Evolutionary conservation across 1,140 invertebrate genomes (phyloP).

Genomic region (Drosophila nikananu): DNA sequence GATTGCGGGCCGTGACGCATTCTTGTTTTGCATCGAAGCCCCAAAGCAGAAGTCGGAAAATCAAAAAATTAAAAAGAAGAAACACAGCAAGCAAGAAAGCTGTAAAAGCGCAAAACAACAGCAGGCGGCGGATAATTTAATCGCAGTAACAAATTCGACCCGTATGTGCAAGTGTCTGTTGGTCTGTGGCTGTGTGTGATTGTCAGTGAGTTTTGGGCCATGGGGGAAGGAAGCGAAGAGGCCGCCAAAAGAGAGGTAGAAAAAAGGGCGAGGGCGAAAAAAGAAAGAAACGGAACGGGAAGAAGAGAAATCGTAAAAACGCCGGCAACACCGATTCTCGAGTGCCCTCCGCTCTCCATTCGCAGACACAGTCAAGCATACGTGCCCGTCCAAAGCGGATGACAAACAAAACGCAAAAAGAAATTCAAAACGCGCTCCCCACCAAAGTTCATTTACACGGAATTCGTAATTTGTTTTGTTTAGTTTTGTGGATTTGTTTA

Average conservation of each 20-base stretch:
- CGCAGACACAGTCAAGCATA: constrained; percentile 23
- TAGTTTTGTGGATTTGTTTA: constrained; percentile 76
- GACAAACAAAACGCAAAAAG: constrained; percentile 52
- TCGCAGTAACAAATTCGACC: constrained; percentile 33
- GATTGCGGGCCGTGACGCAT: constrained; percentile 70
- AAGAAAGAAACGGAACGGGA: constrained; percentile 35
- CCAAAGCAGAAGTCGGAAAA: constrained; percentile 37
- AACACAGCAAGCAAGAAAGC: constrained; percentile 31
- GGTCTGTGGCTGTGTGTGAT: constrained; percentile 30
- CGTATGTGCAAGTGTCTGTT: constrained; percentile 58
- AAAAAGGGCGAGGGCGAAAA: constrained; percentile 71
- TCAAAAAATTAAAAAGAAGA: constrained; percentile 37
- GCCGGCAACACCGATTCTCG: constrained; percentile 74
- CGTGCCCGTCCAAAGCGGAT: constrained; percentile 34
- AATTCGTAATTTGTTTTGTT: constrained; percentile 80
- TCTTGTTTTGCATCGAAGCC: constrained; percentile 75
- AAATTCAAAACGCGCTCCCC: constrained; percentile 47
- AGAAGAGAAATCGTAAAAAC: constrained; percentile 68
- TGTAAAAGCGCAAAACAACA: constrained; percentile 32
- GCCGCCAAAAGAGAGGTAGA: constrained; percentile 34
- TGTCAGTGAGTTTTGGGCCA: constrained; percentile 21
- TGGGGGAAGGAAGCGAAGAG: constrained; percentile 51
- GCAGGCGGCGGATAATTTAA: constrained; percentile 10
- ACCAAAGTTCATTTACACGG: constrained; percentile 78
- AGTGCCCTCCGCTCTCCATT: constrained; percentile 56